Evolutionary conservation across 2,113 vertebrate species (phyloP), one percentile per base, ranked within the genome.

Genomic region (Thamnaconus septentrionalis): DNA sequence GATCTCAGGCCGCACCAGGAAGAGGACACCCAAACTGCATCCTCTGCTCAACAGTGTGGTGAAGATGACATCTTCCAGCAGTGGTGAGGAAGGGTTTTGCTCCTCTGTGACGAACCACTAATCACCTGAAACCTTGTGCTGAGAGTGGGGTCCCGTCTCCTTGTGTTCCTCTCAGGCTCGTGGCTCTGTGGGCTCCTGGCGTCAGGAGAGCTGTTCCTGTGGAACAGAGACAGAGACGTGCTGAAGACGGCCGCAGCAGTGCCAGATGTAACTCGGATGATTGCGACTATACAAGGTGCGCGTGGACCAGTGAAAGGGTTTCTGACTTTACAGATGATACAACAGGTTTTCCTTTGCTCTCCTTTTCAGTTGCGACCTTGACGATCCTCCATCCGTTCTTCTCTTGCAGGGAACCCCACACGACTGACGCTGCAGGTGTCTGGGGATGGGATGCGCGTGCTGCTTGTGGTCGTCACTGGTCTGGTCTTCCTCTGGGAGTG

Each of bases 181-280:
- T 98, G 96, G 96, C 85, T 98, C 53, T 93, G 89, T 73, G 96
- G 96, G 10, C 39, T 98, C 41, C 85, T 98, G 66, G 47, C 66
- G 59, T 91, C 94, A 8, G 97, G 96, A 66, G 93, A 98, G 11
- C 63, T 98, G 0, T 97, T 98, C 82, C 89, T 99, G 68, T 99
- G 97, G 97, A 94, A 95, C 90, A 96, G 92, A 81, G 97, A 98
- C 79, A 90, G 85, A 49, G 94, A 98, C 78, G 91, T 67, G 58
- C 81, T 98, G 60, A 97, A 93, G 88, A 93, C 74, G 7, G 76
- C 93, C 11, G 78, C 92, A 52, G 80, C 93, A 4, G 71, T 89
- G 0, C 83, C 92, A 70, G 91, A 93, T 59, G 85, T 93, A 57
- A 81, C 82, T 59, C 86, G 92, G 18, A 61, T 92, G 12, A 80